Conservation (phyloP, 2,797 vertebrate species). For the Steatocranus sp. region DNA sequence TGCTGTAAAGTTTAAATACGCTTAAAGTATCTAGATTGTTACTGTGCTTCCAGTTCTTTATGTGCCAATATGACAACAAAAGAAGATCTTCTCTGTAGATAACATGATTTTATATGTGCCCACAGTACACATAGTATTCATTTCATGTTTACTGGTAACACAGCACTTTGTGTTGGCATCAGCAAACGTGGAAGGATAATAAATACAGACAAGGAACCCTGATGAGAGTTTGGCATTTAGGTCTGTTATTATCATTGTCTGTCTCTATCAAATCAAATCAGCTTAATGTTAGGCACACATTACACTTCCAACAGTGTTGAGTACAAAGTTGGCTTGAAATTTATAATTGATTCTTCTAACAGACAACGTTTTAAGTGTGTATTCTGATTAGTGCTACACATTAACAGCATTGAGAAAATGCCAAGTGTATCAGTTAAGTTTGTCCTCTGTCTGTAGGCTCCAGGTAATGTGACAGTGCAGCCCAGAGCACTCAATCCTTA, state of each 20-base stretch:
- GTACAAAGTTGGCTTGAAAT: not conserved
- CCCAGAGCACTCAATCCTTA: slow-evolving; percentile 59
- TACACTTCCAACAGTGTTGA: not conserved
- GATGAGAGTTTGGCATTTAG: not conserved
- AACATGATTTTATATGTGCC: not conserved
- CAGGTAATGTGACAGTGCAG: slow-evolving; percentile 51
- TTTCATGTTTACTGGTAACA: not conserved
- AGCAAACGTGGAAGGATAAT: not conserved
- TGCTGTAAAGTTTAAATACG: not conserved
- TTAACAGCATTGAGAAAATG: not conserved
- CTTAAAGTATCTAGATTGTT: not conserved
- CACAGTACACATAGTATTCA: not conserved
- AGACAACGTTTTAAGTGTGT: not conserved
- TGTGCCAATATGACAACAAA: not conserved
- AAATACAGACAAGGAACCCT: not conserved
- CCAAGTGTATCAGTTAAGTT: slow-evolving; percentile 1
- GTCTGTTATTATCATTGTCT: not conserved
- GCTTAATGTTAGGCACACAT: not conserved
- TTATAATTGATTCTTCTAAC: not conserved
- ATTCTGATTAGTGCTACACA: not conserved
- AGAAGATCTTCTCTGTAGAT: not conserved
- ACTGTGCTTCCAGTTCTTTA: not conserved
- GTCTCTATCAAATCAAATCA: not conserved
- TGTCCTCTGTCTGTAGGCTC: slow-evolving; percentile 34
- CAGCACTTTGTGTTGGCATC: not conserved